phyloP scores from a whole-genome alignment of 2,888 invertebrate genomes.

The Heliothis peltigera region DNA sequence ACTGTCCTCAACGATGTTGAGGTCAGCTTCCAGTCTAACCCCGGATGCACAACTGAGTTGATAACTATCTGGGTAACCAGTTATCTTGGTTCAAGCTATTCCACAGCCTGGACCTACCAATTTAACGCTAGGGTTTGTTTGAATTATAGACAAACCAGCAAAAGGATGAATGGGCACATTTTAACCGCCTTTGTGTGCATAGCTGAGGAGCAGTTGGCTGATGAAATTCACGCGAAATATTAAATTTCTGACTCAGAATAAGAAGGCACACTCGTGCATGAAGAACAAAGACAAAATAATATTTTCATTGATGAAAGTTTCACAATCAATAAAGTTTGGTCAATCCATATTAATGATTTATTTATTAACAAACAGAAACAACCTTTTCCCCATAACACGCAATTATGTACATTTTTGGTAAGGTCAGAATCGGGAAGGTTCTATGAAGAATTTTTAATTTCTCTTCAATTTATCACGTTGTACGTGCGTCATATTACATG shows the following conservation, averaged over 20 bases:
- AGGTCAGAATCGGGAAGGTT: no score
- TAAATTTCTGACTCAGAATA: background rate
- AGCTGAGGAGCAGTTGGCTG: background rate
- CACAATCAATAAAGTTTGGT: background rate
- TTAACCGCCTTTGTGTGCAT: background rate
- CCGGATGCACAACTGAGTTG: no score
- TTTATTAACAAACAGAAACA: background rate
- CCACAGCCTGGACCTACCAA: no score
- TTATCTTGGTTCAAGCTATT: no score
- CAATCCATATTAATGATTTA: background rate
- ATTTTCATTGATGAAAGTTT: no score
- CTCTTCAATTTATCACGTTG: background rate
- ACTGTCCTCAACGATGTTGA: constrained; percentile 5
- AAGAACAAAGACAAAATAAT: no score
- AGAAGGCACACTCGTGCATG: no score
- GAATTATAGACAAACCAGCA: background rate
- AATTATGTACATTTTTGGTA: no score
- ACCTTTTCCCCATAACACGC: background rate
- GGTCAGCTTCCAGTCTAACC: constrained; percentile 3
- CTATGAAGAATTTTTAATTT: background rate
- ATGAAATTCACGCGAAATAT: constrained; percentile 17
- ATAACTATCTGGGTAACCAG: no score
- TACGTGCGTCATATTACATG: background rate
- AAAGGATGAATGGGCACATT: background rate
- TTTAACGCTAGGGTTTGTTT: background rate